Evolutionary conservation across 1,140 invertebrate genomes (phyloP).

Genomic region (Neodiprion virginianus): DNA sequence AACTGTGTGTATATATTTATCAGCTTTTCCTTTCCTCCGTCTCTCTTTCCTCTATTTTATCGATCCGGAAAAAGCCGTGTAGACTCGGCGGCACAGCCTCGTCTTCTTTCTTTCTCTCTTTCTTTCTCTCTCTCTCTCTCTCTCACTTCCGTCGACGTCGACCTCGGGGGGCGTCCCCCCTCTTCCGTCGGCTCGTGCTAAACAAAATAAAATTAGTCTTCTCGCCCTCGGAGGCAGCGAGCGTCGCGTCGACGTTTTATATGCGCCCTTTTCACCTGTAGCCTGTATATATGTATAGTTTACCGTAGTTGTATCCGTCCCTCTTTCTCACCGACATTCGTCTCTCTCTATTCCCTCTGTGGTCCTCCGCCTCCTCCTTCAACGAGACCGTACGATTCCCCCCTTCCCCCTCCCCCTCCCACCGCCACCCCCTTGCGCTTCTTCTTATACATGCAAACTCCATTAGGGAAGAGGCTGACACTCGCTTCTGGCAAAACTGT

Average conservation of each 20-base stretch:
- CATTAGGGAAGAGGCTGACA: not conserved
- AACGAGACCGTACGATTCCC: not conserved
- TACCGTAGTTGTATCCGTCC: constrained; percentile 10
- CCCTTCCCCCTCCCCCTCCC: not conserved
- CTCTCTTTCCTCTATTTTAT: too few relatives aligned
- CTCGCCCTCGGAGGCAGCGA: not conserved
- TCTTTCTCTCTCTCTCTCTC: constrained; percentile 6
- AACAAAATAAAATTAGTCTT: constrained; percentile 13
- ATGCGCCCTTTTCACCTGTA: too few relatives aligned
- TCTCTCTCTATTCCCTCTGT: constrained; percentile 21
- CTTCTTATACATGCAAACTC: not conserved
- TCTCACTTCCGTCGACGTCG: constrained; percentile 17
- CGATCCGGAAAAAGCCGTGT: too few relatives aligned
- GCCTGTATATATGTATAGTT: not conserved
- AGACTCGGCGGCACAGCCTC: not conserved
- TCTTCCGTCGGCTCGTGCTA: not conserved
- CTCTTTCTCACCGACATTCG: constrained; percentile 1
- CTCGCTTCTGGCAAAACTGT: not conserved
- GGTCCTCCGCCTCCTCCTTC: not conserved
- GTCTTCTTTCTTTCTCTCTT: constrained; percentile 3
- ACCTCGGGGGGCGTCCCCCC: constrained; percentile 18
- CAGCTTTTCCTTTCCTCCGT: too few relatives aligned
- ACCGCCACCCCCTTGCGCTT: not conserved
- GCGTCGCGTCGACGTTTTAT: too few relatives aligned
- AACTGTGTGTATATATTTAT: too few relatives aligned